These are phyloP conservation scores for Machimus rusticus DNA, from an alignment of 2,888 invertebrate species.

Conservation along the genomic window DNA sequence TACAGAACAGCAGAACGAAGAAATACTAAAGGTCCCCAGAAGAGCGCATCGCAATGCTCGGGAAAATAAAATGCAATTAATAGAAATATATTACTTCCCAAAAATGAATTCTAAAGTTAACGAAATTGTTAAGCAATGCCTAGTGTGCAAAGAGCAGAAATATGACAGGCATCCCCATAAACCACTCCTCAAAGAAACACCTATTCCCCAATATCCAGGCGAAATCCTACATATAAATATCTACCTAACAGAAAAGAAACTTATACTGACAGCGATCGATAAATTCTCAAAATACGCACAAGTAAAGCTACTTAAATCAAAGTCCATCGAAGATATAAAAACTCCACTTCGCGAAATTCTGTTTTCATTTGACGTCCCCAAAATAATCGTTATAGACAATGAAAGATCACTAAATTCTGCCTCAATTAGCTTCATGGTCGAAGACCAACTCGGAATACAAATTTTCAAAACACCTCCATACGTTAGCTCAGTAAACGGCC, in stretches of 20 bases:
- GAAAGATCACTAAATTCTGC: background rate
- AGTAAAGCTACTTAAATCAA: background rate
- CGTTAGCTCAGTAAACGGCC: background rate
- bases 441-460: background rate
- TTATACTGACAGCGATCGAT: background rate
- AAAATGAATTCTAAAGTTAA: no score
- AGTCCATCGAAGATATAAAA: background rate
- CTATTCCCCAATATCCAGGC: no score
- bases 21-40: no score
- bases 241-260: background rate
- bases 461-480: background rate
- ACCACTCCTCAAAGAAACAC: no score
- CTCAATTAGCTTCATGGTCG: background rate
- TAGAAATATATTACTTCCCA: no score
- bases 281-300: background rate
- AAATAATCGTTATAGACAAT: background rate
- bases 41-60: no score
- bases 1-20: no score
- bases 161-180: no score
- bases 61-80: no score
- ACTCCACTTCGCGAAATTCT: background rate
- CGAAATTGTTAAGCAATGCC: no score
- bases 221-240: no score
- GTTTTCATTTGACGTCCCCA: background rate
- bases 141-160: no score